phyloP scores from a whole-genome alignment of 2,113 vertebrate genomes.

The Scatophagus argus region DNA sequence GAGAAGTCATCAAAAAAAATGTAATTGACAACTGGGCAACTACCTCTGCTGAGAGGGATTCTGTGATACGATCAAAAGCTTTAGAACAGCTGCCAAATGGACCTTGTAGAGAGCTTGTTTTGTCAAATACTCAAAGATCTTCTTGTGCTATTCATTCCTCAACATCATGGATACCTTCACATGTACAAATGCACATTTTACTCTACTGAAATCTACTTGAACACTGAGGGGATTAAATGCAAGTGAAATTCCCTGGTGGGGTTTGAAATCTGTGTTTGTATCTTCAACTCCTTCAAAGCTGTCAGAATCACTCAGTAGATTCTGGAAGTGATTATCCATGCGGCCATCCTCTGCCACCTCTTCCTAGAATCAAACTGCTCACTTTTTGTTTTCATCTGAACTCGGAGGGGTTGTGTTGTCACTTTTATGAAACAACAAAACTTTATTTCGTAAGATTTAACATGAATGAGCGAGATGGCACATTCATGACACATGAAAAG shows the following conservation, averaged over 20 bases:
- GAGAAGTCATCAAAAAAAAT: neutral
- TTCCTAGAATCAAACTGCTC: constrained; percentile 25
- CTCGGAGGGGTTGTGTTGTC: neutral
- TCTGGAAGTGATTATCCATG: constrained; percentile 37
- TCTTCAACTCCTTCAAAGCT: constrained; percentile 39
- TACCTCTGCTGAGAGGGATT: neutral
- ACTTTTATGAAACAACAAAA: neutral
- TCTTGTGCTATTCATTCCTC: constrained; percentile 10
- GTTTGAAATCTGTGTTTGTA: constrained; percentile 61
- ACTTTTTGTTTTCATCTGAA: constrained; percentile 21
- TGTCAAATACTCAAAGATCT: constrained; percentile 8
- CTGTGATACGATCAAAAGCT: constrained; percentile 11
- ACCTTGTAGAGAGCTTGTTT: neutral
- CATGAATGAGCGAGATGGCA: neutral
- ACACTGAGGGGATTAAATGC: constrained; percentile 50
- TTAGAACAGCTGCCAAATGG: neutral
- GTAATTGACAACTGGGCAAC: neutral
- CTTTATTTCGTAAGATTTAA: neutral
- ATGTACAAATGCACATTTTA: constrained; percentile 19
- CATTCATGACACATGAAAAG: neutral
- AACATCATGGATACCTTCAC: constrained; percentile 13
- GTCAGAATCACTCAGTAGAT: constrained; percentile 44
- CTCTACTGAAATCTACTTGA: constrained; percentile 42
- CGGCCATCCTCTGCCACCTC: constrained; percentile 17
- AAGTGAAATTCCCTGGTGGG: constrained; percentile 40